Base-by-base conservation (phyloP, 1,140 invertebrate genomes). In the Aphelenchoides avenae region DNA sequence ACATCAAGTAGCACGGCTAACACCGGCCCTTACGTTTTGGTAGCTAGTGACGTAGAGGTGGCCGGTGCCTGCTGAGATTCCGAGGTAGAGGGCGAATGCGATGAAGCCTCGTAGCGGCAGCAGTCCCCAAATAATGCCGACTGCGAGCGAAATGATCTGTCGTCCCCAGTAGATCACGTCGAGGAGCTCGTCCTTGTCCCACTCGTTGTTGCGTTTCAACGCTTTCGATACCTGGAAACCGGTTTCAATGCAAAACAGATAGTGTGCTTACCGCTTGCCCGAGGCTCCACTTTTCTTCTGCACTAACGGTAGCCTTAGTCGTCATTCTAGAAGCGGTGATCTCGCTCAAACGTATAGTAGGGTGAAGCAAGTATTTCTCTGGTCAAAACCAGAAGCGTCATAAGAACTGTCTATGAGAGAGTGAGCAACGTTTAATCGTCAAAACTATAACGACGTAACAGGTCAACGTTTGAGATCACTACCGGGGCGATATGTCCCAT, bases 131-230 rank as follows among this genome's bases (percentile, higher is more conserved):
- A 61, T 22, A n/a, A 74, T 20, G 11, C 71, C 71, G 20, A 74
- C 42, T 5, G 67, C 13, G 1, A 73, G 34, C 5, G 73, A 41
- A 9, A 76, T 24, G 40, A 67, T 42, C 41, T 73, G 71, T 43
- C 69, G 52, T 36, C 72, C 73, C 71, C 71, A 73, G 52, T 73
- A 73, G 6, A 73, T 24, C 9, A 70, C 71, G 58, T 73, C 71
- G 24, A 73, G 41, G 3, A 73, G 50, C 26, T 76, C 71, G 36
- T 73, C 71, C 57, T 73, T 73, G 44, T 73, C 71, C 71, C 70
- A 72, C 22, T 53, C 52, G 7, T 49, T 47, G 29, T 55, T 40
- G 9, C 58, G 46, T 27, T 27, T n/a, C 9, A 73, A 40, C 9
- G 70, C 70, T 51, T 73, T 73, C 37, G 29, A 27, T 26, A 70